Evolutionary conservation across 2,797 vertebrate species (phyloP).

Genomic region (Acestrorhynchus altus): DNA sequence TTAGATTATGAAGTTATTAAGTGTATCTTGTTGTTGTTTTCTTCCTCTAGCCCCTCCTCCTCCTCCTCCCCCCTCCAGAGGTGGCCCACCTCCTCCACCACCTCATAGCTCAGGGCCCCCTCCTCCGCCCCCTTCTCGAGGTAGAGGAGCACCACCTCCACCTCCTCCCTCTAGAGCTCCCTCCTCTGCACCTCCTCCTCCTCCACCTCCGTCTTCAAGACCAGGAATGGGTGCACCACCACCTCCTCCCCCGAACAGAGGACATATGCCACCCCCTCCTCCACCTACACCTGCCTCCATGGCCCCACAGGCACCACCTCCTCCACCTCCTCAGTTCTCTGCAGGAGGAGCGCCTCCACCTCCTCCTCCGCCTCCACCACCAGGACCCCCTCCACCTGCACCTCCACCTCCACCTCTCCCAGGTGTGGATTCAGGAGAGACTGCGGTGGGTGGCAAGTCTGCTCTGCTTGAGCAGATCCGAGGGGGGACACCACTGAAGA

Average conservation of each 20-base stretch:
- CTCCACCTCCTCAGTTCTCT: constrained; percentile 47
- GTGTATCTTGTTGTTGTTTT: neutral
- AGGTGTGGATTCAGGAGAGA: constrained; percentile 78
- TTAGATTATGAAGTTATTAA: too few relatives aligned
- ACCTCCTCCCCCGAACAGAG: constrained; percentile 85
- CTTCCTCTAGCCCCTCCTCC: constrained; percentile 72
- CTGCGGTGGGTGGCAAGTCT: constrained; percentile 78
- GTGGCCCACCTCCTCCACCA: constrained; percentile 68
- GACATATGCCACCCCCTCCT: constrained; percentile 69
- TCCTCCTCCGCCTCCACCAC: constrained; percentile 74
- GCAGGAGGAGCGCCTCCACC: constrained; percentile 75
- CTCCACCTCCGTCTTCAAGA: constrained; percentile 88
- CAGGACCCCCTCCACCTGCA: constrained; percentile 78
- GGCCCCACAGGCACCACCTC: constrained; percentile 46
- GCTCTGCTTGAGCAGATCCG: constrained; percentile 93
- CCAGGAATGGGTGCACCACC: constrained; percentile 79
- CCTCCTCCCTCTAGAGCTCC: constrained; percentile 84
- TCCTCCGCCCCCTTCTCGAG: constrained; percentile 84
- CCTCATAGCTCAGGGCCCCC: constrained; percentile 68
- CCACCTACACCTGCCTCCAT: constrained; percentile 66
- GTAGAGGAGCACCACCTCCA: constrained; percentile 87
- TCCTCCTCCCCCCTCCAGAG: constrained; percentile 77
- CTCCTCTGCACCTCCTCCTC: constrained; percentile 82
- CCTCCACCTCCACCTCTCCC: constrained; percentile 78
- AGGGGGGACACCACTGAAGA: constrained; percentile 91